Evolutionary conservation across 64 coral and sea anemone genomes (phyloP), one percentile per base, ranked within the genome.

Genomic region (Pocillopora verrucosa): DNA sequence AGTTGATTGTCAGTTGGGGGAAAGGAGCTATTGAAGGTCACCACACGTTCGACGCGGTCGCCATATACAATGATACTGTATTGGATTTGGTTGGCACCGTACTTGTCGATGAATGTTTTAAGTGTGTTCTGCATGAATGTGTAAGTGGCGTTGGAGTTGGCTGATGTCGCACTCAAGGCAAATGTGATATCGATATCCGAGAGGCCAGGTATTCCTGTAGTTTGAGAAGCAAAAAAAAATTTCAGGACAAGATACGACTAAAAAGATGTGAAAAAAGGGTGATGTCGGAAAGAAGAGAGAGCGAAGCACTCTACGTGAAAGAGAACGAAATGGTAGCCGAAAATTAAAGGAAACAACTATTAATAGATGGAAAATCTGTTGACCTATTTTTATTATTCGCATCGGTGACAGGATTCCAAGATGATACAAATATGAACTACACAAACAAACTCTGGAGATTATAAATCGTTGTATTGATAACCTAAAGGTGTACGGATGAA

Each of bases 51-150:
- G 6, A 92, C 76, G 11, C 14, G 34, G 36, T 56, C 37, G 13
- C 95, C 95, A 15, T 90, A 93, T 5, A 90, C 82, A 36, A 96
- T 75, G 30, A 96, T 74, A 13, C 91, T 93, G 86, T 96, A 96
- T 60, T 93, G 84, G 38, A 96, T 75, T 36, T 83, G 87, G 4
- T 75, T 59, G 14, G 74, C 77, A 17, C 94, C 95, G 26, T 93
- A 96, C 30, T 88, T 82, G 65, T 80, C 60, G 19, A 90, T 89
- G 56, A 96, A 72, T 5, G 17, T 10, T 34, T 88, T 93, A 9
- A 93, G 15, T 11, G 84, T 84, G 9, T 84, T 59, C 62, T 80
- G 87, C 75, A 96, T 87, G 1, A 82, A 60, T 11, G 64, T 75
- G 45, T 93, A 96, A 34, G 80, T 36, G 25, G 60, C 59, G 60